Evolutionary conservation across 2,888 invertebrate species (phyloP).

Genomic region (Cantharis flavilabris): DNA sequence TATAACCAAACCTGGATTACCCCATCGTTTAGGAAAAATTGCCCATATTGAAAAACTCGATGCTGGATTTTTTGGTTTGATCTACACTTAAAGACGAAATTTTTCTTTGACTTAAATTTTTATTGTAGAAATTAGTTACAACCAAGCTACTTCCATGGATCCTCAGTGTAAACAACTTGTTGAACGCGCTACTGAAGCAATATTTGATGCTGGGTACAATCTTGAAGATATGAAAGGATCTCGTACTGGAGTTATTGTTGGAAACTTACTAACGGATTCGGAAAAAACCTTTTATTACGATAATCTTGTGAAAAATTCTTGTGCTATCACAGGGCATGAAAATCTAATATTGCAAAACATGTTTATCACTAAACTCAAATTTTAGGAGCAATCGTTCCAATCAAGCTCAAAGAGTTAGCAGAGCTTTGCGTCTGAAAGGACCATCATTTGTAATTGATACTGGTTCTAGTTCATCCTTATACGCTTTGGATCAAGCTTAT

Average conservation of each 20-base stretch:
- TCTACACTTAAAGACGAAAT: not conserved
- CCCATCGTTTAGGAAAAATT: conserved; percentile 69
- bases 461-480: conserved; percentile 92
- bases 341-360: not conserved
- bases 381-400: conserved; percentile 82
- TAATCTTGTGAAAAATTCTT: conserved; percentile 10
- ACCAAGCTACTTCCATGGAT: conserved; percentile 64
- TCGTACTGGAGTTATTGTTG: conserved; percentile 80
- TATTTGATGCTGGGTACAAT: conserved; percentile 66
- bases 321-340: conserved; percentile 61
- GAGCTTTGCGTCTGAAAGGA: conserved; percentile 84
- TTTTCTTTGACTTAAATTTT: not conserved
- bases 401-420: conserved; percentile 90
- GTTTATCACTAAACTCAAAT: not conserved
- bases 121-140: conserved; percentile 63
- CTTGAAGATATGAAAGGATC: conserved; percentile 73
- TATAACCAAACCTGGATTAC: conserved; percentile 63
- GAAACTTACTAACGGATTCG: conserved; percentile 75
- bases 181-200: conserved; percentile 63
- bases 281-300: conserved; percentile 71
- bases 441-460: conserved; percentile 90
- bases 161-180: conserved; percentile 63
- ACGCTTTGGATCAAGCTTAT: conserved; percentile 86
- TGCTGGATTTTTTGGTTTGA: conserved; percentile 59
- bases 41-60: conserved; percentile 60